phyloP scores from a whole-genome alignment of 2,888 invertebrate genomes.

The Synanthedon vespiformis region DNA sequence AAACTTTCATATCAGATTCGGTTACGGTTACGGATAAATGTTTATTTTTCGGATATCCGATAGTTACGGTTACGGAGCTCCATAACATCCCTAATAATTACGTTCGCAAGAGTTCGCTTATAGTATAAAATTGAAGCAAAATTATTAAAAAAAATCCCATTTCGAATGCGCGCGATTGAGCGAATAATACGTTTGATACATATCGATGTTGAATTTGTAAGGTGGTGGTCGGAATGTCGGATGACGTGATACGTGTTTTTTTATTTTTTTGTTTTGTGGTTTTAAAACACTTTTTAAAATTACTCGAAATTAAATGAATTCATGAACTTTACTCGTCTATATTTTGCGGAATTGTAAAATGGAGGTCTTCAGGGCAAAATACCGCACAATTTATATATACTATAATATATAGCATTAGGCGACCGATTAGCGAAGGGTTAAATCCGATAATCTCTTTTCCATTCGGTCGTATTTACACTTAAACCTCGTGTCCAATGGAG shows the following conservation, averaged over 20 bases:
- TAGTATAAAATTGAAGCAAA: not conserved
- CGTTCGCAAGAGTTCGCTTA: not conserved
- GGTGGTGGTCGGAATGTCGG: constrained; percentile 6
- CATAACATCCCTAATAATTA: too few relatives aligned
- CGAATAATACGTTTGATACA: constrained; percentile 35
- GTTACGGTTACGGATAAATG: too few relatives aligned
- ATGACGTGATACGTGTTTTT: not conserved
- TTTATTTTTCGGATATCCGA: too few relatives aligned
- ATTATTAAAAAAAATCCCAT: not conserved
- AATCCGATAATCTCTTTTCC: constrained; percentile 9
- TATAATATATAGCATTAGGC: constrained; percentile 22
- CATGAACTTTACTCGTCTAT: too few relatives aligned
- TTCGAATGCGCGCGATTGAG: constrained; percentile 15
- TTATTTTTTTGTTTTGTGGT: too few relatives aligned
- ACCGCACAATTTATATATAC: constrained; percentile 41
- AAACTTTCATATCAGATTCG: too few relatives aligned
- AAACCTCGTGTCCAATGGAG: too few relatives aligned
- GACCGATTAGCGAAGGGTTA: constrained; percentile 15
- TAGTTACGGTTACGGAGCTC: too few relatives aligned
- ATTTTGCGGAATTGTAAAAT: too few relatives aligned
- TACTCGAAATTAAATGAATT: too few relatives aligned
- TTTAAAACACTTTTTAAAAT: too few relatives aligned
- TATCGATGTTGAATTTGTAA: constrained; percentile 34
- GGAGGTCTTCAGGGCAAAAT: constrained; percentile 21
- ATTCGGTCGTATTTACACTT: constrained; percentile 19